phyloP scores from a whole-genome alignment of 2,113 vertebrate genomes.

The Platysternon megacephalum region DNA sequence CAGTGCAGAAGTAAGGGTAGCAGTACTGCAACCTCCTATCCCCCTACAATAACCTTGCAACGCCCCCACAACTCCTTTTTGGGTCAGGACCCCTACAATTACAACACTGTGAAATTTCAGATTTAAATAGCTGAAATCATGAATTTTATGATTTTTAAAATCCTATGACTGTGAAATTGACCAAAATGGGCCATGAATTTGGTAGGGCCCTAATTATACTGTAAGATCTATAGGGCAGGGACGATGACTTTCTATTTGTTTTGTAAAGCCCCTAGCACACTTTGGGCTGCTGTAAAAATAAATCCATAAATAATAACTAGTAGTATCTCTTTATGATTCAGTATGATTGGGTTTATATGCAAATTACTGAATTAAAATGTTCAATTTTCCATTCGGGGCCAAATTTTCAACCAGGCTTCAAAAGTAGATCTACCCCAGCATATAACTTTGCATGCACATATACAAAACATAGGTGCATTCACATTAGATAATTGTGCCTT shows the following conservation, averaged over 20 bases:
- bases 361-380: not conserved
- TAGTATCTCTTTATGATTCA: not conserved
- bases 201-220: not conserved
- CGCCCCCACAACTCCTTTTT: too few relatives aligned
- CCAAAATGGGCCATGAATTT: too few relatives aligned
- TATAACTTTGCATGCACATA: not conserved
- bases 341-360: not conserved
- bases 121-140: too few relatives aligned
- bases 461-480: not conserved
- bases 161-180: too few relatives aligned
- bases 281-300: not conserved
- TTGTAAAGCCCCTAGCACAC: not conserved
- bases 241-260: not conserved
- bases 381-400: not conserved
- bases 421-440: not conserved
- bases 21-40: too few relatives aligned
- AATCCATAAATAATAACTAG: not conserved
- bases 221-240: not conserved
- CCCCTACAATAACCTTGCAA: too few relatives aligned
- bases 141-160: too few relatives aligned
- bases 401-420: not conserved
- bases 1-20: too few relatives aligned
- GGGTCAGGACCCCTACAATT: too few relatives aligned
- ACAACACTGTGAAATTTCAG: too few relatives aligned
- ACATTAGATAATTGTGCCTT: not conserved